A percentile compares a stretch with the other conserved stretches of the same genome.
Evolutionary conservation across 2,797 vertebrate species (phyloP).

Genomic region (Esox masquinongy): DNA sequence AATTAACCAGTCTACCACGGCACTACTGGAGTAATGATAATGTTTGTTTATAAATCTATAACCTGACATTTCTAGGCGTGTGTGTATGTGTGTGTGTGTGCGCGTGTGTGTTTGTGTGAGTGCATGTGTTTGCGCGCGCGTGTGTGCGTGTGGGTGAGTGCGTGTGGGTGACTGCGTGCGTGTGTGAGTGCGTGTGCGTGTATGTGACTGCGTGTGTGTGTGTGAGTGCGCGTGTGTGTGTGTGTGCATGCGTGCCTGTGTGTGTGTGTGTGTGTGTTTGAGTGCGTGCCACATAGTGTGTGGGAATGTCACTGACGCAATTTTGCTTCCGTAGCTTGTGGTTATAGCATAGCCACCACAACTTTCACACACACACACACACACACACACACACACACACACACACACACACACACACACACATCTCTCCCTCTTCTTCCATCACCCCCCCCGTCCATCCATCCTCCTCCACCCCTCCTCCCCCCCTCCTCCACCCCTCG

Average conservation of each 20-base stretch:
- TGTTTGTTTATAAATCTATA: neutral
- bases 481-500: neutral
- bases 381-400: slow-evolving; percentile 12
- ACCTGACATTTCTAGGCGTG: neutral
- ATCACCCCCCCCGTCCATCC: neutral
- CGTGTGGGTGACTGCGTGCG: neutral
- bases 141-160: slow-evolving; percentile 19
- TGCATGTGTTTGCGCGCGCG: too few species aligned
- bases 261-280: neutral
- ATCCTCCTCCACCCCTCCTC: neutral
- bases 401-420: slow-evolving; percentile 15
- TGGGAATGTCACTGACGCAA: slow-evolving; percentile 12
- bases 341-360: slow-evolving; percentile 12
- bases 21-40: neutral
- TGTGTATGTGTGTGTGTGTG: slow-evolving; percentile 7
- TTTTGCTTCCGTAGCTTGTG: neutral
- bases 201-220: too few species aligned
- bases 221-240: too few species aligned
- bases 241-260: too few species aligned
- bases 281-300: neutral
- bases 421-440: neutral
- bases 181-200: too few species aligned
- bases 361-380: slow-evolving; percentile 11
- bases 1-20: neutral
- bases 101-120: too few species aligned